Percentiles rank a stretch among this genome's conserved stretches.
phyloP scores from a whole-genome alignment of 2,113 vertebrate genomes.

The Zapornia atra region DNA sequence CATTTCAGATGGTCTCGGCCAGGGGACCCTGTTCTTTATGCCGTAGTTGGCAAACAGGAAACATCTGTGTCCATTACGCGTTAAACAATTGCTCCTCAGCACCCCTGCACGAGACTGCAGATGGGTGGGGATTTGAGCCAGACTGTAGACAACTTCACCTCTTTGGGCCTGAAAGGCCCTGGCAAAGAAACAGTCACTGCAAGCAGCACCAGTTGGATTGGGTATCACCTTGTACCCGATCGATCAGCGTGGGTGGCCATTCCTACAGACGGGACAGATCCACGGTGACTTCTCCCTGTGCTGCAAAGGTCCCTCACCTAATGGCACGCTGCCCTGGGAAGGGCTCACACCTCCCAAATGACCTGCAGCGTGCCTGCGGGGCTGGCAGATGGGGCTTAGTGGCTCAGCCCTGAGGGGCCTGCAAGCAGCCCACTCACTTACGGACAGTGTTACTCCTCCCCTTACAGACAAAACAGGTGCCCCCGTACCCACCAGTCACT shows the following conservation, averaged over 20 bases:
- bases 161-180: background rate
- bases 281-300: background rate
- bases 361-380: background rate
- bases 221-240: background rate
- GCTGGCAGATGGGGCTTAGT: background rate
- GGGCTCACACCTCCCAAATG: background rate
- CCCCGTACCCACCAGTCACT: background rate
- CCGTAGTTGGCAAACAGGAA: background rate
- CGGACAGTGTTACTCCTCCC: background rate
- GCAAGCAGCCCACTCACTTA: background rate
- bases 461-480: fast-evolving
- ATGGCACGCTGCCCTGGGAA: background rate
- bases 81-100: background rate
- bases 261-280: fast-evolving
- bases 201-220: background rate
- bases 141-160: background rate
- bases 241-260: too few species aligned
- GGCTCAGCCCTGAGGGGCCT: fast-evolving
- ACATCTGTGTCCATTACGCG: background rate
- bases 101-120: background rate
- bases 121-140: background rate
- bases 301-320: background rate
- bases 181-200: background rate
- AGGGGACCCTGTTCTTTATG: background rate
- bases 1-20: background rate